phyloP scores from a whole-genome alignment of 2,888 invertebrate genomes.

The Andrena bucephala region DNA sequence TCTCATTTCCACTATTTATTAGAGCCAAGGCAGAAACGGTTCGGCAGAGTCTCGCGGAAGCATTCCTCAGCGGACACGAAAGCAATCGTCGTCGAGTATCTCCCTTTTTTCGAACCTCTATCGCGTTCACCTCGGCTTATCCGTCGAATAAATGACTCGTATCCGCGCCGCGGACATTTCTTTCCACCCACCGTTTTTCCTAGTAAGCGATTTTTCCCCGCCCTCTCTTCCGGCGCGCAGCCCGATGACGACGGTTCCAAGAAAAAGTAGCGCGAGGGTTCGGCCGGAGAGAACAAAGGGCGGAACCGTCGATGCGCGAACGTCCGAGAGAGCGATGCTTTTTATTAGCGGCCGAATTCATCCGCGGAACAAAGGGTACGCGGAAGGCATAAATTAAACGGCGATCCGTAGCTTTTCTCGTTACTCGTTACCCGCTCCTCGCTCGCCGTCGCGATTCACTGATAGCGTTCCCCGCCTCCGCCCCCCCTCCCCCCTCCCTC shows the following conservation, averaged over 20 bases:
- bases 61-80: too few species aligned
- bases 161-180: background rate
- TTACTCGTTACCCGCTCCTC: conserved; percentile 6
- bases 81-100: too few species aligned
- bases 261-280: conserved; percentile 39
- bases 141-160: background rate
- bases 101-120: too few species aligned
- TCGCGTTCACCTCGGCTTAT: too few species aligned
- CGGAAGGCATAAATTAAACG: conserved; percentile 44
- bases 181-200: conserved; percentile 14
- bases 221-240: conserved; percentile 29
- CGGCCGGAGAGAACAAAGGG: conserved; percentile 43
- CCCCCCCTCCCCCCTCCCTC: too few species aligned
- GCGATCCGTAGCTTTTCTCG: conserved; percentile 3
- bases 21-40: too few species aligned
- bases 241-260: conserved; percentile 59
- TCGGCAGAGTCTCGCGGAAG: too few species aligned
- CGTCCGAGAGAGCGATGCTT: conserved; percentile 21
- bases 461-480: too few species aligned
- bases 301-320: conserved; percentile 70
- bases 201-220: conserved; percentile 34
- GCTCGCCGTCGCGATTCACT: background rate
- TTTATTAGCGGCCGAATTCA: conserved; percentile 52
- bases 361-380: conserved; percentile 43
- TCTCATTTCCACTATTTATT: too few species aligned